Conservation (phyloP, 2,113 vertebrate genomes). For the Xyrauchen texanus region DNA sequence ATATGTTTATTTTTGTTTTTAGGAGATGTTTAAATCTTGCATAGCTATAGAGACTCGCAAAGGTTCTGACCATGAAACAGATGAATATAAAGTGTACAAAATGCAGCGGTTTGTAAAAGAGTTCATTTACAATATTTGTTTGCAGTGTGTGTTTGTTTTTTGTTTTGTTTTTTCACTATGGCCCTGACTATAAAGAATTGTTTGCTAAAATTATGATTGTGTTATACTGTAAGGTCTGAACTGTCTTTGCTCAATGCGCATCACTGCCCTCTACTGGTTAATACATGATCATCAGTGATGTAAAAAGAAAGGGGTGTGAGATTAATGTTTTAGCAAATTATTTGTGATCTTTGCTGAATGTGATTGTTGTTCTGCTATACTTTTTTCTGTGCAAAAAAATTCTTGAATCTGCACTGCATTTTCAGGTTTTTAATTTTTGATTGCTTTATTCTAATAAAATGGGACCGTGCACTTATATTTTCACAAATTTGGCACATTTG, state of each 20-base stretch:
- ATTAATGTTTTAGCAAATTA: background rate
- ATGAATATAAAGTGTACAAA: background rate
- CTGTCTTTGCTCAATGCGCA: background rate
- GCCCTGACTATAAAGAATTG: background rate
- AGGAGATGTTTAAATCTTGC: background rate
- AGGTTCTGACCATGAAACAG: background rate
- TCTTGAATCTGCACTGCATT: background rate
- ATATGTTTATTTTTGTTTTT: background rate
- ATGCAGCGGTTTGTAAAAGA: too few relatives aligned
- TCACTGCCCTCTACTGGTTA: conserved; percentile 26
- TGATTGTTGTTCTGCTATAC: too few relatives aligned
- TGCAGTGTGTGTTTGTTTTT: background rate
- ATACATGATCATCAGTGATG: conserved; percentile 20
- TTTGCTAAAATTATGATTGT: background rate
- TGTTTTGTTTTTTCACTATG: conserved; percentile 1
- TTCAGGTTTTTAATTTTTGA: background rate
- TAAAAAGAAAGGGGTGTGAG: too few relatives aligned
- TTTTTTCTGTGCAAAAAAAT: background rate
- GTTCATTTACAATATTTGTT: too few relatives aligned
- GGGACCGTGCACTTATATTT: background rate
- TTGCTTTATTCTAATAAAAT: conserved; percentile 11
- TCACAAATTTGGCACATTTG: background rate
- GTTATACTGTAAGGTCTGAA: background rate
- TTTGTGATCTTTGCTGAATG: too few relatives aligned
- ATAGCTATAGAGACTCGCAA: background rate